Evolutionary conservation across 2,113 vertebrate genomes (phyloP).

Genomic region (Leucopsar rothschildi): DNA sequence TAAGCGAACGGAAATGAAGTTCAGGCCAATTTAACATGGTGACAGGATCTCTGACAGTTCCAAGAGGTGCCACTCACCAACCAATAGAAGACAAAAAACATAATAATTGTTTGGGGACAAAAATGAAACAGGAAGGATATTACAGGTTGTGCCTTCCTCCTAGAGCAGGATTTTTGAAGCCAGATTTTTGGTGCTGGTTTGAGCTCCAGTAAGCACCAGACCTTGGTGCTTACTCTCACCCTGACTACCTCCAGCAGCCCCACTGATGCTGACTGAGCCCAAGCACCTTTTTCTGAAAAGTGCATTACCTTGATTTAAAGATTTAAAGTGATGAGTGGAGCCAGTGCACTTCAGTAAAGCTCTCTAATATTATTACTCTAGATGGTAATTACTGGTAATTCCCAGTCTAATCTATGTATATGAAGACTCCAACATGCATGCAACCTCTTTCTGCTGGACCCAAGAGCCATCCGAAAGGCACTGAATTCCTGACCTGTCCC

Average conservation of each 20-base stretch:
- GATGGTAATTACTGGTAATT: not conserved
- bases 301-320: not conserved
- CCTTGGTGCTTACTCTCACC: not conserved
- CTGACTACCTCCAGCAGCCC: not conserved
- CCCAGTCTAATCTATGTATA: not conserved
- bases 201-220: not conserved
- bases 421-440: not conserved
- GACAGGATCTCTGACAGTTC: not conserved
- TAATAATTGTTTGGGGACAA: not conserved
- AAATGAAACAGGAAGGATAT: not conserved
- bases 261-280: not conserved
- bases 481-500: not conserved
- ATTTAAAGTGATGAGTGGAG: not conserved
- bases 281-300: not conserved
- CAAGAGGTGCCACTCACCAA: not conserved
- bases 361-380: not conserved
- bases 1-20: slow-evolving; percentile 47
- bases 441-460: not conserved
- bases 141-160: not conserved
- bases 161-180: not conserved
- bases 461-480: not conserved
- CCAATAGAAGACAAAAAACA: not conserved
- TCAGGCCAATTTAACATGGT: not conserved
- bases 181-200: not conserved
- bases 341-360: not conserved